A percentile compares a stretch with the other conserved stretches of the same genome.
These are phyloP conservation scores for Triplophysa yarkandensis DNA, from an alignment of 2,797 vertebrate genomes.

Conservation along the genomic window DNA sequence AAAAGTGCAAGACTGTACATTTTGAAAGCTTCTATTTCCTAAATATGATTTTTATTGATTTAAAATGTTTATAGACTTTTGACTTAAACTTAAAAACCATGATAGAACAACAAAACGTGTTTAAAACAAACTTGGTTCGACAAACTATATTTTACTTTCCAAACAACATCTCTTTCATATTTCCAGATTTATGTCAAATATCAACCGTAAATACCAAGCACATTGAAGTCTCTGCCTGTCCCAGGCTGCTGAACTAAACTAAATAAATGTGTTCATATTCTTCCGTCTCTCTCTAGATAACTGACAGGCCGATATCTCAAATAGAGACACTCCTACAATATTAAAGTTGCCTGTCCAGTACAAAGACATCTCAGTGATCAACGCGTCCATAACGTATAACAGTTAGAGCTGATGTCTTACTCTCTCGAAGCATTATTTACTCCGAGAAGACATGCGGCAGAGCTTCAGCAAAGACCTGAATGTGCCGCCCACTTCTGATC, in stretches of 20 bases:
- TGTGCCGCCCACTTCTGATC: not conserved
- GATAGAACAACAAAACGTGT: not conserved
- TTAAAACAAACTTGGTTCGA: no score
- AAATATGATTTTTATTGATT: no score
- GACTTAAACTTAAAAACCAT: not conserved
- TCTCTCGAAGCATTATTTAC: not conserved
- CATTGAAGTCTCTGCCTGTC: not conserved
- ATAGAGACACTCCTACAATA: slow-evolving; percentile 19
- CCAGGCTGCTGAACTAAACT: not conserved
- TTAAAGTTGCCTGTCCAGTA: slow-evolving; percentile 18
- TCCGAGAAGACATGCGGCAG: not conserved
- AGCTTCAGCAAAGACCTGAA: not conserved
- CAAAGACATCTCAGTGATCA: not conserved
- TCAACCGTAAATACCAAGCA: not conserved
- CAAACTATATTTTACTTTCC: no score
- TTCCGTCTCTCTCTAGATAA: not conserved
- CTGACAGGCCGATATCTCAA: not conserved
- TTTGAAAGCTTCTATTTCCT: no score
- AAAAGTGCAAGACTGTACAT: no score
- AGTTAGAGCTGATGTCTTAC: not conserved
- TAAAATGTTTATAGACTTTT: no score
- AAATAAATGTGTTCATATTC: slow-evolving; percentile 4
- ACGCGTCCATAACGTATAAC: not conserved
- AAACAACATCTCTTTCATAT: not conserved
- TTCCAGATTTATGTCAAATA: not conserved